These are phyloP conservation scores for Harmothoe impar DNA, from an alignment of 2,888 invertebrate species.

Conservation along the genomic window DNA sequence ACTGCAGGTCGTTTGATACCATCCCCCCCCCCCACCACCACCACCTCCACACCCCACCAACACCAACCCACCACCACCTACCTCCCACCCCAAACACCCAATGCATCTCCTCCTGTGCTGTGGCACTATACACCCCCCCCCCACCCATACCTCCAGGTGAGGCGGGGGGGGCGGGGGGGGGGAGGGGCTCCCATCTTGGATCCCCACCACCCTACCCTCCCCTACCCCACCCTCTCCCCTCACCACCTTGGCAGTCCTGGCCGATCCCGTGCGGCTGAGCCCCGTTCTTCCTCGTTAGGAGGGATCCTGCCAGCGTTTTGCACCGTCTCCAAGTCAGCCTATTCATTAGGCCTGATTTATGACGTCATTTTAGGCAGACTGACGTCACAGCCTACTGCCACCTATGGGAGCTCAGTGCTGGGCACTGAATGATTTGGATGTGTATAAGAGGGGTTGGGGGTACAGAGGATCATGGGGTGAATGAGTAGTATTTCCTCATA, in stretches of 20 bases:
- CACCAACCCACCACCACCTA: neutral
- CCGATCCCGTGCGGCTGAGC: neutral
- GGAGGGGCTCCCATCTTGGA: neutral
- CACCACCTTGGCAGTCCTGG: neutral
- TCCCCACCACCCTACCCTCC: neutral
- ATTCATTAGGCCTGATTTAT: constrained; percentile 39
- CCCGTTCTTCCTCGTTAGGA: neutral
- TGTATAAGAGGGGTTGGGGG: too few relatives aligned
- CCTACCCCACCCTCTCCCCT: neutral
- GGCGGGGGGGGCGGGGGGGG: too few relatives aligned
- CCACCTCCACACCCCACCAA: neutral
- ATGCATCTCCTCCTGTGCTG: neutral
- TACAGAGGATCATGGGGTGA: too few relatives aligned
- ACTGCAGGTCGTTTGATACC: constrained; percentile 12
- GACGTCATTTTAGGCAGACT: constrained; percentile 5
- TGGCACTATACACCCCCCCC: neutral
- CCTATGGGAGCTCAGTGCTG: neutral
- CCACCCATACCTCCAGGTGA: neutral
- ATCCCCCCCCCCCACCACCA: neutral
- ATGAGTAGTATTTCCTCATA: too few relatives aligned
- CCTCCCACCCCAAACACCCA: neutral
- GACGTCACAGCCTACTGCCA: constrained; percentile 12
- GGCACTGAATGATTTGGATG: too few relatives aligned
- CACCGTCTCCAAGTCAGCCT: constrained; percentile 4
- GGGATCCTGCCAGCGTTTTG: neutral